These are phyloP conservation scores for Andrena dorsata DNA, from an alignment of 2,888 invertebrate genomes.

Conservation along the genomic window DNA sequence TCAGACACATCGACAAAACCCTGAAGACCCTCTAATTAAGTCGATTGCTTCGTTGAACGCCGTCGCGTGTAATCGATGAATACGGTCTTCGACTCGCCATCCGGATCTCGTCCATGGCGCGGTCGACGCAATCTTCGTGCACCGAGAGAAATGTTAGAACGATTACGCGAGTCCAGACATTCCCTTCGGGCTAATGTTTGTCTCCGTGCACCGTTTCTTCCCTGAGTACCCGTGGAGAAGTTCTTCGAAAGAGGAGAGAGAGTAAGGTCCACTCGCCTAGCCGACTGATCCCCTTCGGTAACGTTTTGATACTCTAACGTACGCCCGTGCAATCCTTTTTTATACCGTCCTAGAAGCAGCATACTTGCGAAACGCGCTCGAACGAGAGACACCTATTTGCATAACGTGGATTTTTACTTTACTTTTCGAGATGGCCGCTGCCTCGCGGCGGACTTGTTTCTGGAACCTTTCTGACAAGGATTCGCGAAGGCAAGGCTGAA, in stretches of 20 bases:
- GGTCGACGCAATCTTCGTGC: constrained; percentile 13
- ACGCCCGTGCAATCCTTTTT: constrained; percentile 62
- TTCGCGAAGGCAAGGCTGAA: background rate
- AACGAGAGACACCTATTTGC: constrained; percentile 30
- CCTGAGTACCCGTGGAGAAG: background rate
- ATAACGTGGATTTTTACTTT: constrained; percentile 38
- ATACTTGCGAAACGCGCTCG: background rate
- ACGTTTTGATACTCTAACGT: constrained; percentile 70
- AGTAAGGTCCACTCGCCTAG: constrained; percentile 33
- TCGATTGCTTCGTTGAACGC: background rate
- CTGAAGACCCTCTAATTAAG: constrained; percentile 87
- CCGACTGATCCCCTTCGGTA: constrained; percentile 49
- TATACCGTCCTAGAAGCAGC: constrained; percentile 58
- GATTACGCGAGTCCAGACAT: background rate
- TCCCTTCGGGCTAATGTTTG: background rate
- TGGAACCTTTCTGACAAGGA: background rate
- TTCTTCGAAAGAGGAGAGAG: constrained; percentile 18
- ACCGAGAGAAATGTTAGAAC: constrained; percentile 25
- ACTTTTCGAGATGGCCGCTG: background rate
- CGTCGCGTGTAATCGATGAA: constrained; percentile 9
- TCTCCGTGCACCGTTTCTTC: constrained; percentile 37
- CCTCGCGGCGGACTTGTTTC: background rate
- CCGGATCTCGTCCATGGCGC: background rate
- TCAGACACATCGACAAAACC: constrained; percentile 94
- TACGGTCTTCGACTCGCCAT: background rate